A percentile compares a stretch with the other conserved stretches of the same genome.
phyloP scores from a whole-genome alignment of 2,113 vertebrate genomes.

The Vulpes ferrilata region DNA sequence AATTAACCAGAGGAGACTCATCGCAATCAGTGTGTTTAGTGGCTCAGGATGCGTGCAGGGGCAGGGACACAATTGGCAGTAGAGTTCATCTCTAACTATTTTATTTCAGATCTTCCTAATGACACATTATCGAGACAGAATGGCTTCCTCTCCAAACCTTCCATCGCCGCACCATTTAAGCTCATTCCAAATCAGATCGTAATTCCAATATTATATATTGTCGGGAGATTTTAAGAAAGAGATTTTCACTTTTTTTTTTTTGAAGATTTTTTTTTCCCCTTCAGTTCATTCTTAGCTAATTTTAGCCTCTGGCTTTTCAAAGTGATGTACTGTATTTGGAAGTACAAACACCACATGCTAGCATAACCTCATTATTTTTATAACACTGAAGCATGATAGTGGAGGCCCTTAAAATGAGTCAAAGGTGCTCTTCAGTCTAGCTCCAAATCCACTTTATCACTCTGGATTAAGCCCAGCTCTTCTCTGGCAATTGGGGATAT shows the following conservation, averaged over 20 bases:
- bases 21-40: conserved; percentile 90
- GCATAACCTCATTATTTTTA: conserved; percentile 82
- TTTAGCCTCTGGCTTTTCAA: conserved; percentile 81
- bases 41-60: conserved; percentile 88
- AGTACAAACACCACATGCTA: conserved; percentile 69
- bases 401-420: conserved; percentile 77
- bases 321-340: conserved; percentile 62
- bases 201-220: conserved; percentile 38
- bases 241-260: conserved; percentile 48
- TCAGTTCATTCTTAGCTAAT: conserved; percentile 74
- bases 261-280: background rate
- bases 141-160: conserved; percentile 79
- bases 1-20: conserved; percentile 92
- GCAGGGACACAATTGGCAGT: conserved; percentile 86
- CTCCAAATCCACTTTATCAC: conserved; percentile 78
- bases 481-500: conserved; percentile 52
- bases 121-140: conserved; percentile 82
- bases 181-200: conserved; percentile 16
- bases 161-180: conserved; percentile 44
- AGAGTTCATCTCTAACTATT: conserved; percentile 88
- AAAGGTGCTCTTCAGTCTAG: conserved; percentile 74
- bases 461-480: conserved; percentile 77
- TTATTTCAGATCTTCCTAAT: conserved; percentile 85
- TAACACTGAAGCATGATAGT: conserved; percentile 74
- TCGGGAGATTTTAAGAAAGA: conserved; percentile 70